Conservation (phyloP, 2,113 vertebrate species). For the Pogona vitticeps region DNA sequence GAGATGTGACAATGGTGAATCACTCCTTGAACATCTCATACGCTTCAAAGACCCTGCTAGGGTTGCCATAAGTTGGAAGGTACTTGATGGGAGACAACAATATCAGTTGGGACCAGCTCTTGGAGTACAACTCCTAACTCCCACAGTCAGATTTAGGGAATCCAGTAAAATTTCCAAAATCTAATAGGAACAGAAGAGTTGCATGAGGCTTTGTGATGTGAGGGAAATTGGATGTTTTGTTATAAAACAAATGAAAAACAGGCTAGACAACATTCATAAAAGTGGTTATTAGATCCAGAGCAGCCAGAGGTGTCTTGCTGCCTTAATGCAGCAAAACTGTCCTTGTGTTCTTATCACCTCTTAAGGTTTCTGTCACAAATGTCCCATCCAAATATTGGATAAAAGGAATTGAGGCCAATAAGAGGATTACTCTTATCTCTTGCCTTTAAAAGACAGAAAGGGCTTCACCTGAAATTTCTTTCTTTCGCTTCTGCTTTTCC, state of each 20-base stretch:
- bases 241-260: not conserved
- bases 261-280: not conserved
- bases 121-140: too few relatives aligned
- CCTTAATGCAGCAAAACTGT: not conserved
- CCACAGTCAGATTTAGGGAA: too few relatives aligned
- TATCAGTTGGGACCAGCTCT: too few relatives aligned
- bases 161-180: too few relatives aligned
- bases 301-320: not conserved
- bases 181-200: too few relatives aligned
- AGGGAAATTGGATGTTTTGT: too few relatives aligned
- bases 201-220: not conserved
- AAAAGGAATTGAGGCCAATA: not conserved
- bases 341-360: not conserved
- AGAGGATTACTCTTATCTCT: not conserved
- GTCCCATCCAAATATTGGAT: not conserved
- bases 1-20: too few relatives aligned
- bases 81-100: too few relatives aligned
- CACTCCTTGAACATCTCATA: too few relatives aligned
- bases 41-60: too few relatives aligned
- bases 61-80: too few relatives aligned
- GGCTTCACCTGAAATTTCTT: not conserved
- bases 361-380: not conserved
- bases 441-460: not conserved
- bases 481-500: not conserved
- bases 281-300: not conserved